Base-by-base conservation (phyloP, 1,140 invertebrate species). In the Drosophila ercepeae region DNA sequence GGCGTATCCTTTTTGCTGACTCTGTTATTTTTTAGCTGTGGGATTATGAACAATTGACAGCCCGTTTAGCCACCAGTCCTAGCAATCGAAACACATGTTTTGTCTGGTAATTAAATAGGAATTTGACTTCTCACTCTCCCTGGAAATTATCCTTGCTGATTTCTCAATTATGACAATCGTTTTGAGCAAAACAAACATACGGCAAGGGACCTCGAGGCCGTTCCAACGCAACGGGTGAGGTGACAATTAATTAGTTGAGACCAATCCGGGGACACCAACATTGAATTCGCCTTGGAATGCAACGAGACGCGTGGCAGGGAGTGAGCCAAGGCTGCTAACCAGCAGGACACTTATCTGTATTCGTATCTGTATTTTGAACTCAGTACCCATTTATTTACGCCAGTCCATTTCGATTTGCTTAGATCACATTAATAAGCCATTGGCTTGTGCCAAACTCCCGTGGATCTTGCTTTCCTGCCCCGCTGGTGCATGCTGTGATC, bases 91-190 rank as follows among this genome's bases (percentile, higher is more conserved):
- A 88, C 84, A 89, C 84, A 89, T 89, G 84, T 89, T 89, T 89
- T 65, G 34, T 23, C 41, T 25, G 64, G 42, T 71, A 89, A 89
- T 89, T 89, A 79, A 89, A 84, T 79, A 27, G 34, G 48, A 71
- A 84, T 89, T 84, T 88, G 42, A 76, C 46, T 84, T 41, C 41
- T 44, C 27, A 8, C 18, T 46, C n/a, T n/a, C n/a, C 36, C 32
- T 34, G 19, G 6, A 6, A 14, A 16, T 39, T 55, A 60, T 76
- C 69, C 60, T 78, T 67, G 69, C 60, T 90, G 82, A 90, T 90
- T 83, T 84, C 54, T 83, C 72, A 79, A 90, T 89, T 90, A 89
- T 90, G 88, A 83, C 86, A 78, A 78, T 89, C 54, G 74, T 13
- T 29, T 48, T 23, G 16, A 18, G 18, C 36, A 68, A 64, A 74